Evolutionary conservation across 2,113 vertebrate species (phyloP).

Genomic region (Neodontobutis hainanensis): DNA sequence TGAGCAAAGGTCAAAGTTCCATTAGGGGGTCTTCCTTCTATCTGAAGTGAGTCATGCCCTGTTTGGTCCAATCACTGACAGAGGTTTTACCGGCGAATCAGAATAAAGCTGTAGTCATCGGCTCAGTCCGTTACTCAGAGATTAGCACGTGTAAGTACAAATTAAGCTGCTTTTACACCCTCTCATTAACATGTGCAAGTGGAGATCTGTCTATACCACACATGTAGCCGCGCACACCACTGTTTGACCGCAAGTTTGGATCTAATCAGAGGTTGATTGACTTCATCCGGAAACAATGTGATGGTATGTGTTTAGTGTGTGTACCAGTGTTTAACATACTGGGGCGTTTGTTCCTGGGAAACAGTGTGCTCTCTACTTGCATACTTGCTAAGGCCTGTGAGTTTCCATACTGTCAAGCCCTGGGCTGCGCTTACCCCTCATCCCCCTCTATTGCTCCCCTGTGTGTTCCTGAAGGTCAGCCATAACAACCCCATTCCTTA

Average conservation of each 20-base stretch:
- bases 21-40: slow-evolving; percentile 6
- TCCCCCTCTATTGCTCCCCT: slow-evolving; percentile 23
- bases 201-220: slow-evolving; percentile 24
- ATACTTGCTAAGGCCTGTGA: slow-evolving; percentile 51
- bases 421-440: slow-evolving; percentile 30
- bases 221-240: slow-evolving; percentile 19
- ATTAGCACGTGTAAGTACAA: slow-evolving; percentile 6
- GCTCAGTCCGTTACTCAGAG: slow-evolving; percentile 7
- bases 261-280: slow-evolving; percentile 56
- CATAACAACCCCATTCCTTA: slow-evolving; percentile 85
- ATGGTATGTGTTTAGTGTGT: slow-evolving; percentile 35
- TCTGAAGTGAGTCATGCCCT: slow-evolving; percentile 17
- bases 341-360: slow-evolving; percentile 42
- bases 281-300: slow-evolving; percentile 64
- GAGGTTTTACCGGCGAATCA: slow-evolving; percentile 37
- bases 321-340: slow-evolving; percentile 55
- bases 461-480: slow-evolving; percentile 82
- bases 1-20: slow-evolving; percentile 17
- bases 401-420: slow-evolving; percentile 75
- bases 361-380: slow-evolving; percentile 43
- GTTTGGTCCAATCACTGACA: not conserved
- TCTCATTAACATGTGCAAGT: slow-evolving; percentile 44
- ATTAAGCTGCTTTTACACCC: slow-evolving; percentile 14
- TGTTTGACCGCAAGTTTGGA: slow-evolving; percentile 15
- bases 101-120: slow-evolving; percentile 3